Conservation (phyloP, 1,140 invertebrate species). For the Phortica variegata region DNA sequence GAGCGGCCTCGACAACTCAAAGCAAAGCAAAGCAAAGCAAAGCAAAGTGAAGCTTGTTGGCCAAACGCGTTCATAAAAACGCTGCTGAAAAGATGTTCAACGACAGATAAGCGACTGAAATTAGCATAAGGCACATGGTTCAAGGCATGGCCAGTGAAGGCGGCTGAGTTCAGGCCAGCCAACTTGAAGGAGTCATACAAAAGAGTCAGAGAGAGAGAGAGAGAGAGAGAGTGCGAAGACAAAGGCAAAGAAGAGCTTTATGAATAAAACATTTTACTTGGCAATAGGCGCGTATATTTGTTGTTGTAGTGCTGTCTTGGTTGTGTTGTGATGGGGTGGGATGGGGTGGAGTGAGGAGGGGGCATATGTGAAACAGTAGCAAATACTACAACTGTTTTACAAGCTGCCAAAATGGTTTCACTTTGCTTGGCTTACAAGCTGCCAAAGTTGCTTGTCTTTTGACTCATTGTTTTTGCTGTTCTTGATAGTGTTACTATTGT, state of each 20-base stretch:
- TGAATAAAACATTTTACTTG: slow-evolving; percentile 47
- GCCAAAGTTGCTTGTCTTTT: slow-evolving; percentile 11
- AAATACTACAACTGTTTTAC: slow-evolving; percentile 55
- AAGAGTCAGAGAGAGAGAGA: no score
- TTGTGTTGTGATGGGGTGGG: no score
- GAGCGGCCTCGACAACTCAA: no score
- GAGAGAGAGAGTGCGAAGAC: no score
- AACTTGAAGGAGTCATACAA: neutral
- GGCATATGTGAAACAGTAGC: slow-evolving; percentile 11
- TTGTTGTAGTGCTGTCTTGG: no score
- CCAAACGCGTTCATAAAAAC: slow-evolving; percentile 21
- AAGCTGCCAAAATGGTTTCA: slow-evolving; percentile 16
- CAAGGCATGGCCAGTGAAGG: slow-evolving; percentile 14
- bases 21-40: no score
- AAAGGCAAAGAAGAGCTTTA: slow-evolving; percentile 21
- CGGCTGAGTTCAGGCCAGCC: slow-evolving; percentile 45
- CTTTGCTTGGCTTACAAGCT: slow-evolving; percentile 52
- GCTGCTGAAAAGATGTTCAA: slow-evolving; percentile 37
- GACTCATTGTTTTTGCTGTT: slow-evolving; percentile 31
- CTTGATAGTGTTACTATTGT: slow-evolving; percentile 23
- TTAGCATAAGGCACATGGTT: slow-evolving; percentile 36
- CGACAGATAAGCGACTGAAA: slow-evolving; percentile 47
- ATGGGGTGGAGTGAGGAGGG: slow-evolving; percentile 6
- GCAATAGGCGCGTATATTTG: slow-evolving; percentile 17
- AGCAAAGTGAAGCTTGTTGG: slow-evolving; percentile 13